A percentile compares a stretch with the other conserved stretches of the same genome.
These are phyloP conservation scores for Solen grandis DNA, from an alignment of 1,140 invertebrate genomes.

Conservation along the genomic window DNA sequence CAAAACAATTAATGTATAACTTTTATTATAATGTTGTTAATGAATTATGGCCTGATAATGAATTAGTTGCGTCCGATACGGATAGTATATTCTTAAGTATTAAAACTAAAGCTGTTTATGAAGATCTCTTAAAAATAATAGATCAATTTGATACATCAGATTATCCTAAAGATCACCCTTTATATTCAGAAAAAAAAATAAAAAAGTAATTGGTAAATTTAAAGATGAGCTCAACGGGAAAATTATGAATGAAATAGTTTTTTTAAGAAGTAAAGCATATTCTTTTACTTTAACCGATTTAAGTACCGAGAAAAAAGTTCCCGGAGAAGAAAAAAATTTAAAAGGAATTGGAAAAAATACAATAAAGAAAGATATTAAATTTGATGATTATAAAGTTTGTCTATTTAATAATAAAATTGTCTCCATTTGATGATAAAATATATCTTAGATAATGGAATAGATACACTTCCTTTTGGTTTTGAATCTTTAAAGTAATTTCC, in stretches of 20 bases:
- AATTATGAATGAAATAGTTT: too few species aligned
- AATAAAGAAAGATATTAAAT: not conserved
- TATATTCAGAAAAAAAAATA: constrained; percentile 10
- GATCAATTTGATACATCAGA: constrained; percentile 3
- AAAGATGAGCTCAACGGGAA: too few species aligned
- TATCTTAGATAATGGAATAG: too few species aligned
- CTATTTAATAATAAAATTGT: not conserved
- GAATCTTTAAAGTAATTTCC: not conserved
- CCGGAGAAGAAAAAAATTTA: too few species aligned
- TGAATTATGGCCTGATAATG: not conserved
- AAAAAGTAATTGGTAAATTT: too few species aligned
- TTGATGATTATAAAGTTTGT: not conserved
- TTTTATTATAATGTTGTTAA: not conserved
- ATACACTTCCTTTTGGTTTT: not conserved
- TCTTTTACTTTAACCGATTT: not conserved
- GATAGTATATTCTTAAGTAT: not conserved
- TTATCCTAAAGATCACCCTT: too few species aligned
- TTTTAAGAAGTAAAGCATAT: too few species aligned
- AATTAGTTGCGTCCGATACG: not conserved
- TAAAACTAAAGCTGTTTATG: not conserved
- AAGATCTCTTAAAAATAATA: not conserved
- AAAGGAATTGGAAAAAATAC: not conserved
- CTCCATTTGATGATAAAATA: not conserved
- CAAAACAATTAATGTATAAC: too few species aligned
- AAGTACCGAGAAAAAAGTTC: not conserved